Evolutionary conservation across 2,888 invertebrate genomes (phyloP).

Genomic region (Thecophora atra): DNA sequence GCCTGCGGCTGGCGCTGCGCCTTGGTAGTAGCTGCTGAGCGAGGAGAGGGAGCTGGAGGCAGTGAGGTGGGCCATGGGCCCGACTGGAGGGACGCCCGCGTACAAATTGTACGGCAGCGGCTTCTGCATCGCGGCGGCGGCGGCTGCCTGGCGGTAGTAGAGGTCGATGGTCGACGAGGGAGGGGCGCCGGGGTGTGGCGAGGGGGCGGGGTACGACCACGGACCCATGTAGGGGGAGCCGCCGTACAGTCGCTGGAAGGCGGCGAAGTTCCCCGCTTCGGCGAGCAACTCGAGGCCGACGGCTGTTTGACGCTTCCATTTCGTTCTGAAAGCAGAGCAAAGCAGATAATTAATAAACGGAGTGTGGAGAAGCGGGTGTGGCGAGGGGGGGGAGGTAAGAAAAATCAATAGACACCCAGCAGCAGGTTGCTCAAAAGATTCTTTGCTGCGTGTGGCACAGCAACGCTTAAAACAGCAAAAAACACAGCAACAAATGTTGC

Average conservation of each 20-base stretch:
- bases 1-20: constrained; percentile 36
- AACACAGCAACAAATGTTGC: neutral
- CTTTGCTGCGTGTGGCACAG: constrained; percentile 17
- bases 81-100: constrained; percentile 63
- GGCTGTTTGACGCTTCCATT: constrained; percentile 99
- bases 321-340: constrained; percentile 74
- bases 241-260: constrained; percentile 94
- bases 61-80: constrained; percentile 67
- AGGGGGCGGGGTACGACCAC: constrained; percentile 72
- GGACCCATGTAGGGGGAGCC: constrained; percentile 75
- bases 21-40: constrained; percentile 70
- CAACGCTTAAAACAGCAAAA: neutral
- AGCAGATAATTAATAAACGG: neutral
- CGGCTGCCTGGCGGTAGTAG: constrained; percentile 84
- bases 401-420: constrained; percentile 15
- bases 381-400: neutral
- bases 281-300: constrained; percentile 96
- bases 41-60: constrained; percentile 74
- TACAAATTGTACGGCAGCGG: constrained; percentile 79
- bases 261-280: constrained; percentile 97
- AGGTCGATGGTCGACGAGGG: constrained; percentile 77
- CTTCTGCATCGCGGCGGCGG: constrained; percentile 83
- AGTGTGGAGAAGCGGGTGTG: neutral
- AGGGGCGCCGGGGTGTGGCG: constrained; percentile 70
- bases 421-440: constrained; percentile 6